Evolutionary conservation across 2,888 invertebrate species (phyloP).

Genomic region (Coecobrya sp.): DNA sequence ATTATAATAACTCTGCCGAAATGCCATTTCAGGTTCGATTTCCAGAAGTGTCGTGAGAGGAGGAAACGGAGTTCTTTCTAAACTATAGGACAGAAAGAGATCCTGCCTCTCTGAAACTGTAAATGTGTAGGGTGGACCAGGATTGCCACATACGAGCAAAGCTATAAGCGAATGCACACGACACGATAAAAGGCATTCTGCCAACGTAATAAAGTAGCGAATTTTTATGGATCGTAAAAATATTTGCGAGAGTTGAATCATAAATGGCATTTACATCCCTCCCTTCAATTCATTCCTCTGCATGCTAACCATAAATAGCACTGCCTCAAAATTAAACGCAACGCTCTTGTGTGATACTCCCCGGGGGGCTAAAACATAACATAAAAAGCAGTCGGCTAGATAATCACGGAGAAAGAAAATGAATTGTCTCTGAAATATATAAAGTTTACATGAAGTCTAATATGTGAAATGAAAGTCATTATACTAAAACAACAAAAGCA

Average conservation of each 20-base stretch:
- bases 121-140: slow-evolving; percentile 29
- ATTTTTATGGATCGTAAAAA: slow-evolving; percentile 85
- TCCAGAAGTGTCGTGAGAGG: slow-evolving; percentile 23
- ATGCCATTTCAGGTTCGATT: slow-evolving; percentile 51
- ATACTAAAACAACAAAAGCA: not conserved
- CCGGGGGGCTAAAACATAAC: slow-evolving; percentile 45
- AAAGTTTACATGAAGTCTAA: not conserved
- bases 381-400: slow-evolving; percentile 58
- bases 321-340: slow-evolving; percentile 53
- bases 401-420: slow-evolving; percentile 49
- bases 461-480: slow-evolving; percentile 6
- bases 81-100: not conserved
- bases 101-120: not conserved
- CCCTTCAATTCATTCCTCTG: slow-evolving; percentile 53
- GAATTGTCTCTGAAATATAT: not conserved
- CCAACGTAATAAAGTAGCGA: slow-evolving; percentile 80
- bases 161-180: slow-evolving; percentile 14
- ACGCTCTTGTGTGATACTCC: slow-evolving; percentile 55
- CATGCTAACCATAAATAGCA: slow-evolving; percentile 9
- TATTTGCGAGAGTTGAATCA: slow-evolving; percentile 73
- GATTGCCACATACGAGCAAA: slow-evolving; percentile 18
- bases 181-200: slow-evolving; percentile 65
- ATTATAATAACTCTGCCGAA: slow-evolving; percentile 60
- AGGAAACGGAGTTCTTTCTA: slow-evolving; percentile 30
- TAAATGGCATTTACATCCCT: slow-evolving; percentile 75